Evolutionary conservation across 1,140 invertebrate genomes (phyloP), one percentile per base, ranked within the genome.

Genomic region (Orchesella cincta): DNA sequence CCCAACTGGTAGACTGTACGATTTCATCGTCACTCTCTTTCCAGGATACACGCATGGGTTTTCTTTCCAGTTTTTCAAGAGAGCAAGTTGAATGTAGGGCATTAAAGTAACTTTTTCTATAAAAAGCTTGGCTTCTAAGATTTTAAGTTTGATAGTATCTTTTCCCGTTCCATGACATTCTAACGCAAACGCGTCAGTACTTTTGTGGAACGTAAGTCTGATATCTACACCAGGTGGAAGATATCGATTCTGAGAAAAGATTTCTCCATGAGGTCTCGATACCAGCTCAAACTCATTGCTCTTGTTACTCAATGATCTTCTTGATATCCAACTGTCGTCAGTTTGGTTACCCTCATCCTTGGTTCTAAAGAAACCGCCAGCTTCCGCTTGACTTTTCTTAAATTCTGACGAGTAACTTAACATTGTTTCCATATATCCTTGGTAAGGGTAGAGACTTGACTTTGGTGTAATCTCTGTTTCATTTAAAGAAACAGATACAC

Each of bases 401-500:
- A 85, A 85, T 28, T 78, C 81, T 20, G 76, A 73, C 3, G 81
- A 83, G 83, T 87, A 87, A 78, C 83, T 83, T 2, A 85, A 77
- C 5, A 86, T 71, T 1, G 83, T 86, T 83, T 88, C 85, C 14
- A 88, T 83, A 67, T 87, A 87, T 1, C 84, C 83, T 73, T 84
- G 75, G 79, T 86, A 87, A n/a, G 83, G 83, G 81, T 88, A 87
- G 20, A 84, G 84, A 76, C 85, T 84, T 64, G 84, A 85, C 26
- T 84, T 81, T 0, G 85, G 83, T 20, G 85, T 86, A 1, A 87
- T 79, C 28, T 85, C 78, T 82, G 85, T 86, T 80, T 86, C 85
- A 83, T 87, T 87, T 5, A 87, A 83, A 79, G 83, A 85, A 23
- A 87, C 78, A 78, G 85, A 83, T 0, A 86, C 78, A 74, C 86